phyloP scores from a whole-genome alignment of 2,888 invertebrate species.

The Timema podura region DNA sequence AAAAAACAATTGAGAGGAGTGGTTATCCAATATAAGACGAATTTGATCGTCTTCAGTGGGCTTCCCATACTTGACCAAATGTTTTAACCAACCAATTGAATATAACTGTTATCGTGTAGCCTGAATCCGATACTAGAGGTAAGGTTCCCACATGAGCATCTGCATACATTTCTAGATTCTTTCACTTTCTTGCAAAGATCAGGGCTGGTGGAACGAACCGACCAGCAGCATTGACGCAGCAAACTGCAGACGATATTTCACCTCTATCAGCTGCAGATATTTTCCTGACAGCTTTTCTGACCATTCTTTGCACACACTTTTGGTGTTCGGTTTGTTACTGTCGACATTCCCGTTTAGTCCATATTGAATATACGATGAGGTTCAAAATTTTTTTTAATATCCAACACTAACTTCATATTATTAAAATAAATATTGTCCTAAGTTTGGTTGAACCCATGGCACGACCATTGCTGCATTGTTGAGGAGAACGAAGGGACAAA shows the following conservation, averaged over 20 bases:
- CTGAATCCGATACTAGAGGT: conserved; percentile 30
- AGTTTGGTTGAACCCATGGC: conserved; percentile 40
- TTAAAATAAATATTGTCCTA: conserved; percentile 36
- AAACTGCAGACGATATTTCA: conserved; percentile 34
- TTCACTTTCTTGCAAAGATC: too few species aligned
- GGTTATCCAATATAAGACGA: conserved; percentile 31
- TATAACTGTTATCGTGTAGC: conserved; percentile 29
- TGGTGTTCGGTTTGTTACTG: conserved; percentile 36
- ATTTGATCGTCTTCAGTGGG: conserved; percentile 30
- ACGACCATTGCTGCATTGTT: conserved; percentile 38
- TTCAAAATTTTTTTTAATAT: conserved; percentile 32
- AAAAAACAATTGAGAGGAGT: conserved; percentile 29
- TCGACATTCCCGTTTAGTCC: conserved; percentile 35
- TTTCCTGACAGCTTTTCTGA: conserved; percentile 36
- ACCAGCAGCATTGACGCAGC: conserved; percentile 30
- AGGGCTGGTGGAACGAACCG: too few species aligned
- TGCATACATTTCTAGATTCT: conserved; percentile 27
- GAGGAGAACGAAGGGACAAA: conserved; percentile 36
- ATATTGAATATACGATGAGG: conserved; percentile 35
- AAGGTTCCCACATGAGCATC: conserved; percentile 27
- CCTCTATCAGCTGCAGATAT: conserved; percentile 34
- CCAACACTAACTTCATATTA: conserved; percentile 35
- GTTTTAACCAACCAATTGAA: conserved; percentile 31
- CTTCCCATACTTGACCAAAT: conserved; percentile 29
- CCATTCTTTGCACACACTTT: conserved; percentile 34